Conservation (phyloP, 2,888 invertebrate species). For the Uloborus plumipes region DNA sequence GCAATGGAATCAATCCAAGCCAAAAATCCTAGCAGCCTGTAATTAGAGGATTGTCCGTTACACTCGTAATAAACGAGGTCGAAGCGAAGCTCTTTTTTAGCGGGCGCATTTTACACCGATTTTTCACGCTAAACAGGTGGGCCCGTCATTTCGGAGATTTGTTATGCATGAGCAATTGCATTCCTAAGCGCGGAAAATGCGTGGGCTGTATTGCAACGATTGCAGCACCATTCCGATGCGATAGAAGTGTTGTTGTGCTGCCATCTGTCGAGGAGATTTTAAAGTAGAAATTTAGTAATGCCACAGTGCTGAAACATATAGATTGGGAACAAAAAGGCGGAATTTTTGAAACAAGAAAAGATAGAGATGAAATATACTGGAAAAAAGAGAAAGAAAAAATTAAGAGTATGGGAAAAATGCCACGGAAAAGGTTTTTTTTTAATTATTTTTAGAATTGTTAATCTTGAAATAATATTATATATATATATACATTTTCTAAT, state of each 20-base stretch:
- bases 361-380: too few species aligned
- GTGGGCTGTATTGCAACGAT: not conserved
- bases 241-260: conserved; percentile 24
- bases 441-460: too few species aligned
- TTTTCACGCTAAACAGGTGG: conserved; percentile 45
- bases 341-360: too few species aligned
- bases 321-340: too few species aligned
- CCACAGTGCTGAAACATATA: too few species aligned
- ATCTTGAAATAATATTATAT: too few species aligned
- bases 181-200: not conserved
- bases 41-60: conserved; percentile 14
- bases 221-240: too few species aligned
- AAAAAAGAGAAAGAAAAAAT: too few species aligned
- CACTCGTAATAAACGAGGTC: conserved; percentile 18
- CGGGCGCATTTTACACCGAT: conserved; percentile 11
- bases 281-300: too few species aligned
- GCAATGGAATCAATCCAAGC: conserved; percentile 27
- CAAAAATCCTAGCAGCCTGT: conserved; percentile 9
- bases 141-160: conserved; percentile 1
- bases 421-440: too few species aligned
- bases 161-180: conserved; percentile 10
- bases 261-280: conserved; percentile 16
- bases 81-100: conserved; percentile 14
- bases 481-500: too few species aligned
- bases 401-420: too few species aligned